Evolutionary conservation across 2,888 invertebrate species (phyloP), one percentile per base, ranked within the genome.

Genomic region (Eudemis profundana): DNA sequence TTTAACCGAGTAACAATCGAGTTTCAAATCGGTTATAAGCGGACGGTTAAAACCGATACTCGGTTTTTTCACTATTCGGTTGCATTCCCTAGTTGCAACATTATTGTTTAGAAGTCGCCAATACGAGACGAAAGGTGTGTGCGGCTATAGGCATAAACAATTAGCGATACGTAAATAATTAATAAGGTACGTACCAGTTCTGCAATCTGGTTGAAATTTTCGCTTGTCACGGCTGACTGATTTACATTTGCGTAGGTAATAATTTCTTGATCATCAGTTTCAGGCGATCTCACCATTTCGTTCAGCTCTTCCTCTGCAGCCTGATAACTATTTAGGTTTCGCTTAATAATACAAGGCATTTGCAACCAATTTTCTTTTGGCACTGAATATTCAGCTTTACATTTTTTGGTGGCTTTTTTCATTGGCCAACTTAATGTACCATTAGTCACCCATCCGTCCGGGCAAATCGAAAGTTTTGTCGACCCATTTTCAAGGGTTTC

Each of bases 271-370:
- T 51, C 51, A 15, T 51, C 51, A 36, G 51, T 51, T 29, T 51
- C 51, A 51, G 51, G 51, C 51, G 29, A 29, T 5, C 23, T 23
- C 15, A 51, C 29, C 36, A 51, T 51, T 27, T 27, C 51, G 23
- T 51, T 51, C 8, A 51, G 33, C 29, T 51, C 51, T 27, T 21
- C 49, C 15, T 51, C 51, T 29, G 51, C 51, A 51, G 51, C 51
- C 51, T 51, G 23, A 36, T 51, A 51, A 51, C 23, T 51, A 51
- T 51, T 33, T 29, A 51, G 33, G 29, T 51, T 51, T 29, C 51
- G 29, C 51, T 51, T 51, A 51, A 51, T 51, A 23, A 51, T 51
- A 17, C 51, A 51, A 29, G 51, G 51, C 51, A 51, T 51, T 51
- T 51, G 29, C 29, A 51, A 33, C 51, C 51, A 51, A 51, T 33